These are phyloP conservation scores for Tetramorium alpestre DNA, from an alignment of 1,140 invertebrate species.

Conservation along the genomic window DNA sequence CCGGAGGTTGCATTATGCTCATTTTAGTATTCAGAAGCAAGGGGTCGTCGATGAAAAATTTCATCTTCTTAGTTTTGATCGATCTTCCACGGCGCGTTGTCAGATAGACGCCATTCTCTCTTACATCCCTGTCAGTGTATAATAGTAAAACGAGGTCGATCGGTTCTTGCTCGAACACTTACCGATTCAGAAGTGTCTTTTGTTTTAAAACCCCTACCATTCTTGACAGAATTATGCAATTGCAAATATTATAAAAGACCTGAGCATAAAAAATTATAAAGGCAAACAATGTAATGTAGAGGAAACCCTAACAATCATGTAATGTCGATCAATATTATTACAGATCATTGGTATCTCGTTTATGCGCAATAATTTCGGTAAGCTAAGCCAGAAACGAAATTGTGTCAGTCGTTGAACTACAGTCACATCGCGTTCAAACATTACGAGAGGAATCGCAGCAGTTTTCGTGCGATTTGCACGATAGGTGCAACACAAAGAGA, in stretches of 20 bases:
- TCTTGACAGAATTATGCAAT: not conserved
- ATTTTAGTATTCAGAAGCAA: slow-evolving; percentile 60
- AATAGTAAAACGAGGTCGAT: slow-evolving; percentile 47
- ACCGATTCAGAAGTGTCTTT: not conserved
- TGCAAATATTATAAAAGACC: not conserved
- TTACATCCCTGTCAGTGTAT: slow-evolving; percentile 48
- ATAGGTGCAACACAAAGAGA: slow-evolving; percentile 42
- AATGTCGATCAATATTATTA: not conserved
- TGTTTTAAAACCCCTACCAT: not conserved
- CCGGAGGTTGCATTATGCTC: slow-evolving; percentile 1
- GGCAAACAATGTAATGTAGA: not conserved
- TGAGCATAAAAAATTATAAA: not conserved
- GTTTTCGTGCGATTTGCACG: slow-evolving; percentile 52
- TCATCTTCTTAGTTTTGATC: slow-evolving; percentile 67
- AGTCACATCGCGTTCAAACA: not conserved
- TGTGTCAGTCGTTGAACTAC: not conserved
- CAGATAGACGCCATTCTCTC: slow-evolving; percentile 58
- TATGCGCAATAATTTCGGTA: not conserved
- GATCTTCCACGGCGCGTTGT: slow-evolving; percentile 57
- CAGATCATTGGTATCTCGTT: not conserved
- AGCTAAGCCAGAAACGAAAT: not conserved
- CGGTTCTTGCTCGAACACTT: slow-evolving; percentile 29
- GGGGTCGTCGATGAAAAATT: slow-evolving; percentile 63
- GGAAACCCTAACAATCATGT: not conserved
- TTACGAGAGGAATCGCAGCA: not conserved